Evolutionary conservation across 2,888 invertebrate genomes (phyloP).

Genomic region (Cephus nigrinus): DNA sequence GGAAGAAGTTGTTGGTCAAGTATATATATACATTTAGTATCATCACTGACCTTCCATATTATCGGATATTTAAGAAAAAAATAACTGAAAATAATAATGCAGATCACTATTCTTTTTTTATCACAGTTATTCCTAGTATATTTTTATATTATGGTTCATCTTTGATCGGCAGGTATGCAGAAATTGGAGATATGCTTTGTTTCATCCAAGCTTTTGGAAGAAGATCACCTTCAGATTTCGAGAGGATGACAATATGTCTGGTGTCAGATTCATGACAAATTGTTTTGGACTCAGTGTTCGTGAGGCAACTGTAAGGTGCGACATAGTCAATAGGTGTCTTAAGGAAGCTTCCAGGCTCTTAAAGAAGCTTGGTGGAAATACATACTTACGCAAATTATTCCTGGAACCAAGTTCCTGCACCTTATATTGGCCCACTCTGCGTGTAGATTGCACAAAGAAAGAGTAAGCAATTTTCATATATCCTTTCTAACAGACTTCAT

Average conservation of each 20-base stretch:
- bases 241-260: constrained; percentile 57
- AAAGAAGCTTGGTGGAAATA: constrained; percentile 58
- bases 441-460: constrained; percentile 25
- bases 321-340: constrained; percentile 54
- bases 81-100: not conserved
- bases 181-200: constrained; percentile 70
- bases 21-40: not conserved
- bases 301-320: constrained; percentile 64
- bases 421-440: constrained; percentile 46
- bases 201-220: constrained; percentile 66
- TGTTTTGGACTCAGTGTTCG: constrained; percentile 63
- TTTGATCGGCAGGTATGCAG: constrained; percentile 62
- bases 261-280: constrained; percentile 56
- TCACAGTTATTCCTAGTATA: not conserved
- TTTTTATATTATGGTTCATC: not conserved
- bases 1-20: not conserved
- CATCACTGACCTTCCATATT: not conserved
- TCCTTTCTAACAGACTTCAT: not conserved
- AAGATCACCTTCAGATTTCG: constrained; percentile 61
- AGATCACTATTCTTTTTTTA: not conserved
- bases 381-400: constrained; percentile 59
- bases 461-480: constrained; percentile 24
- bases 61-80: not conserved
- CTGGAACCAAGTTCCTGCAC: constrained; percentile 59
- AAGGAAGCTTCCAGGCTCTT: constrained; percentile 56